Base-by-base conservation (phyloP, 2,888 invertebrate species). In the Lobophora halterata region DNA sequence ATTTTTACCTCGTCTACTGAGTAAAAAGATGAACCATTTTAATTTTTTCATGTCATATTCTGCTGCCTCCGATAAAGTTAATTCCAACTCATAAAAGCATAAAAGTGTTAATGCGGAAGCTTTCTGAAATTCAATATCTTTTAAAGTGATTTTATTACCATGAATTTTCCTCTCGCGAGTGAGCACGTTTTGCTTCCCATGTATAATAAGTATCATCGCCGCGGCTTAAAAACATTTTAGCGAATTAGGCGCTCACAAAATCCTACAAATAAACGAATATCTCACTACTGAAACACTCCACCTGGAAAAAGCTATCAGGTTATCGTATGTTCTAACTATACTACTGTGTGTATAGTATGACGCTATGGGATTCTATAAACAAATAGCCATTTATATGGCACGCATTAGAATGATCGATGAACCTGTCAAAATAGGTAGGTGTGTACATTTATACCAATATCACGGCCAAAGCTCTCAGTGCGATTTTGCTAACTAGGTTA, bases 71-170 rank as follows among this genome's bases (percentile, higher is more conserved):
- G n/a, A n/a, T n/a, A n/a, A n/a, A n/a, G n/a, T n/a, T n/a, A n/a
- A n/a, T n/a, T n/a, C n/a, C n/a, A n/a, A n/a, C n/a, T n/a, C n/a
- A n/a, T n/a, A n/a, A n/a, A n/a, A n/a, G 11, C 17, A 36, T 38
- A 40, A 47, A 37, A 44, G 33, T 24, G 21, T 9, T 38, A 39
- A 39, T 35, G 24, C 31, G 8, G 31, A 26, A 27, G 35, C 32
- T 37, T 26, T 26, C n/a, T 27, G 42, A 40, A 43, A 49, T 43
- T 45, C 49, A 27, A 47, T 52, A 31, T 30, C 30, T 19, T 46
- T 44, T 37, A 26, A 47, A 43, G 40, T 40, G 52, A 40, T 45
- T 42, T 46, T 37, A 31, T 32, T 45, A 32, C 25, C 27, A 43
- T 30, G 29, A 43, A 40, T 32, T 30, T 30, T 39, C 26, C 20